phyloP scores from a whole-genome alignment of 2,888 invertebrate genomes.

The Sinopyrophorus schimmeli region DNA sequence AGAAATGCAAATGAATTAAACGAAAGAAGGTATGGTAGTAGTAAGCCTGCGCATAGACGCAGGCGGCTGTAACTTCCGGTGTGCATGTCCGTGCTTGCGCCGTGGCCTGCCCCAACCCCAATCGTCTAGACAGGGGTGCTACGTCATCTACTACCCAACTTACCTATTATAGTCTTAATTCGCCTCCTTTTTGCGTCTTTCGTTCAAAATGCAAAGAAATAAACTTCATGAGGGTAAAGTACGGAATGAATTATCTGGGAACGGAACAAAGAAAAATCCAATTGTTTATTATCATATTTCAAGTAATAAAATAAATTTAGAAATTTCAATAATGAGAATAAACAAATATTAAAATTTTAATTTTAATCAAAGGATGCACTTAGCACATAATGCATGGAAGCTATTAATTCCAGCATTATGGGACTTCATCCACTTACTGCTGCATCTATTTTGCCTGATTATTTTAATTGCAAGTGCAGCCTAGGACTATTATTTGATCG shows the following conservation, averaged over 20 bases:
- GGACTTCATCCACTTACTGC: too few species aligned
- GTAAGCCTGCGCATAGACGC: slow-evolving; percentile 30
- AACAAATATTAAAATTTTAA: too few species aligned
- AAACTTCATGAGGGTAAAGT: too few species aligned
- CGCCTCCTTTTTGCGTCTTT: slow-evolving; percentile 10
- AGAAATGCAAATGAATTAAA: slow-evolving; percentile 20
- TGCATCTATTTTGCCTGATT: too few species aligned
- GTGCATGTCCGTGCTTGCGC: slow-evolving; percentile 46
- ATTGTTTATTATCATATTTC: too few species aligned
- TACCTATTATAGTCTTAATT: slow-evolving; percentile 20
- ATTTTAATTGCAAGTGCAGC: slow-evolving; percentile 1
- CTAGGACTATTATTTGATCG: too few species aligned
- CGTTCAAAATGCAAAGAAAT: slow-evolving; percentile 5
- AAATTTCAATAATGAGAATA: too few species aligned
- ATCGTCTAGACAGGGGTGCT: slow-evolving; percentile 42
- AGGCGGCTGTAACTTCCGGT: slow-evolving; percentile 33
- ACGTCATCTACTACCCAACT: slow-evolving; percentile 40
- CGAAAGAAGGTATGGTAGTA: slow-evolving; percentile 20
- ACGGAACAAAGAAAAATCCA: slow-evolving; percentile 4
- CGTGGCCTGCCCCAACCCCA: slow-evolving; percentile 43
- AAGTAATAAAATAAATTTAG: too few species aligned
- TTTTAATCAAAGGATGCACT: too few species aligned
- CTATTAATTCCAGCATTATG: too few species aligned
- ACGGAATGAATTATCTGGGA: slow-evolving; percentile 1
- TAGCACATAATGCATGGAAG: too few species aligned